Base-by-base conservation (phyloP, 2,797 vertebrate species). In the Channallabes apus region DNA sequence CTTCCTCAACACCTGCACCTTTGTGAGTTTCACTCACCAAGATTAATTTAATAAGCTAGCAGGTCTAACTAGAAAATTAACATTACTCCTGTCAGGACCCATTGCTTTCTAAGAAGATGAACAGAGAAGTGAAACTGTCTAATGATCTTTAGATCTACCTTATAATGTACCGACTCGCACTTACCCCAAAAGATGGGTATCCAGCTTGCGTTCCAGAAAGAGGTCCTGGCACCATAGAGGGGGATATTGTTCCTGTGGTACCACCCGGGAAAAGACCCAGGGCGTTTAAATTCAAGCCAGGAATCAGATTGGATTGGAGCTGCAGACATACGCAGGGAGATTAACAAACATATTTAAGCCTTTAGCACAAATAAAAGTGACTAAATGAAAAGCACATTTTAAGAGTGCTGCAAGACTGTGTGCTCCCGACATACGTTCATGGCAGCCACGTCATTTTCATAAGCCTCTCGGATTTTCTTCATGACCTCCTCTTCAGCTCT, bases 291-390 rank as follows among this genome's bases (percentile, higher is more conserved):
- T 99, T 99, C 92, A 99, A 94, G 89, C 98, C 98, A 88, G 98
- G 98, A 93, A 99, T 99, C 94, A 99, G 95, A 95, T 99, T 98
- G 89, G 98, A 98, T 95, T 99, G 98, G 92, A 99, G 96, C 98
- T 99, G 94, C 38, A 87, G 76, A 87, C 51, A 88, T 61, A 88
- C 1, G 46, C 15, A 27, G 35, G 5, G 4, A 67, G 6, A 82
- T 20, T 38, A 1, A 35, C 22, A 24, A 29, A 38, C 46, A 29
- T 9, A 6, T 17, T 61, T 58, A 29, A 75, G 27, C 15, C 3
- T 51, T 80, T 18, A 46, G 3, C 12, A 1, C 32, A 38, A 61
- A 5, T 8, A 27, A 68, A 32, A 71, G 27, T 18, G 11, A 32
- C 5, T 0, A 2, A 22, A 41, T 20, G 12, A 77, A 77, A 32